A percentile compares a stretch with the other conserved stretches of the same genome.
These are phyloP conservation scores for Phaethon lepturus DNA, from an alignment of 2,113 vertebrate genomes.

Conservation along the genomic window DNA sequence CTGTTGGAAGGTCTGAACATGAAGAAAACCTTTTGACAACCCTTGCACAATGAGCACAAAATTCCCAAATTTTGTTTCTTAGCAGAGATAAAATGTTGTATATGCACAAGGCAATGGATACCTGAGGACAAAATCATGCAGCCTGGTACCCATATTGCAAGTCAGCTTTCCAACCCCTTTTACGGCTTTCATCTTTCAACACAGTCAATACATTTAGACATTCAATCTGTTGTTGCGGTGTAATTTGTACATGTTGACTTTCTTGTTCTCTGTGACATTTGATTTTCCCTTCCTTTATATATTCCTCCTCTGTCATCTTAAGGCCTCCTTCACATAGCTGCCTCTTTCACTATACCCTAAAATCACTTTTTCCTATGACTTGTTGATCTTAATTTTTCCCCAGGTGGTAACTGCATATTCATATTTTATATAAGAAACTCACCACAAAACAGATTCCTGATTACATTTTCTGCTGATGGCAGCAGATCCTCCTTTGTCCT, in stretches of 20 bases:
- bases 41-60: neutral
- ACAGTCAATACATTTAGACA: neutral
- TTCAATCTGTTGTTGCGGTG: neutral
- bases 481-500: neutral
- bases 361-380: neutral
- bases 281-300: neutral
- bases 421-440: neutral
- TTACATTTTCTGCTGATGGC: neutral
- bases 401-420: neutral
- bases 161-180: neutral
- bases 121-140: neutral
- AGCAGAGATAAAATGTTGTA: neutral
- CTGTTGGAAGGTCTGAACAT: neutral
- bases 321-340: neutral
- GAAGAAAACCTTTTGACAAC: neutral
- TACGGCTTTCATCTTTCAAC: neutral
- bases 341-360: neutral
- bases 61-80: neutral
- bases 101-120: neutral
- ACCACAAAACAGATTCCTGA: neutral
- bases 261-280: conserved; percentile 12
- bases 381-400: neutral
- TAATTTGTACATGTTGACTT: neutral
- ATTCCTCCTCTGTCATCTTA: neutral
- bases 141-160: neutral